These are phyloP conservation scores for Gobio occitaniae DNA, from an alignment of 2,797 vertebrate species.

Conservation along the genomic window DNA sequence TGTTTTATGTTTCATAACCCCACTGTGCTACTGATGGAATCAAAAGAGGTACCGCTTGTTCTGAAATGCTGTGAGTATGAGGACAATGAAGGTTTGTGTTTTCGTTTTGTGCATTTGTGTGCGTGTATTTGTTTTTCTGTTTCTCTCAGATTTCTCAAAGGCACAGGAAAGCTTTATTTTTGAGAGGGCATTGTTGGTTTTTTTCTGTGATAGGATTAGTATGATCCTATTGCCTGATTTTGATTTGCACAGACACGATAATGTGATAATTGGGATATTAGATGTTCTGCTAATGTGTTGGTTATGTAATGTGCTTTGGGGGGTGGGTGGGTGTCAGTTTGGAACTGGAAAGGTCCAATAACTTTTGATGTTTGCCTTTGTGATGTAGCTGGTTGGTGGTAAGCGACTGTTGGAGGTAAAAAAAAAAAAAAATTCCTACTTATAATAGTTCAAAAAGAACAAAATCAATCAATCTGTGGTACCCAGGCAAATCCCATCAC, in stretches of 20 bases:
- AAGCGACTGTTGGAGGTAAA: constrained; percentile 12
- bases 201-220: constrained; percentile 72
- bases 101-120: constrained; percentile 23
- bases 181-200: constrained; percentile 72
- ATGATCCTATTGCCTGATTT: constrained; percentile 89
- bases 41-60: constrained; percentile 67
- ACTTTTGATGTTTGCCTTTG: constrained; percentile 49
- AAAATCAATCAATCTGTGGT: constrained; percentile 19
- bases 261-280: constrained; percentile 92
- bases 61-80: constrained; percentile 56
- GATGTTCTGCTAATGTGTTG: constrained; percentile 66
- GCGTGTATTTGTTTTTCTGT: constrained; percentile 59
- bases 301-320: constrained; percentile 75
- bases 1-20: constrained; percentile 21
- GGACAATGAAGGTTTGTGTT: constrained; percentile 46
- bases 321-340: constrained; percentile 65
- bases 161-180: constrained; percentile 68
- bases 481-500: constrained; percentile 37
- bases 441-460: background rate
- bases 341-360: constrained; percentile 27
- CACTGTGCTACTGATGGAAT: constrained; percentile 55
- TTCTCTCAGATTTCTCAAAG: constrained; percentile 51
- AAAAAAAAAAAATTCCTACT: background rate
- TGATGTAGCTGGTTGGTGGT: constrained; percentile 41
- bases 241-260: constrained; percentile 93